Base-by-base conservation (phyloP, 2,797 vertebrate genomes). In the Sebastiscus tertius region DNA sequence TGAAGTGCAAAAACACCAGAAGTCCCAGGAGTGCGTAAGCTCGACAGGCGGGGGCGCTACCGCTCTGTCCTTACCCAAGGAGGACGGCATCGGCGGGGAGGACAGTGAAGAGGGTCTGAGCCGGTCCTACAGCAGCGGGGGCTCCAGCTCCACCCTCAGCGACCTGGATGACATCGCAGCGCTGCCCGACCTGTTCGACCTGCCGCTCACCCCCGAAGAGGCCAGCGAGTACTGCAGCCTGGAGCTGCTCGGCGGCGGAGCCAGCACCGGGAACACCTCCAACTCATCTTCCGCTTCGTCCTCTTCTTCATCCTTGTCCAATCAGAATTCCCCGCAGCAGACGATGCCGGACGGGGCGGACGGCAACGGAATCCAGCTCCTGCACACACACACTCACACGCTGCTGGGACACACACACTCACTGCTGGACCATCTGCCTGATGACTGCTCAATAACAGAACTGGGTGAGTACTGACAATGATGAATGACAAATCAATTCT, bases 1-100 rank as follows among this genome's bases (percentile, higher is more conserved):
- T 0, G 97, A 98, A 90, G 97, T 98, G 56, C 97, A 98, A 89
- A 97, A 97, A 83, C 97, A 98, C 88, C 97, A 98, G 87, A 97
- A 97, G 90, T 96, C 94, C 87, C 97, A 97, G 91, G 96, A 97
- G 90, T 95, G 95, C 31, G 78, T 5, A 49, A 85, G 0, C 52
- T 81, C 92, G 0, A 90, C 77, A 24, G 74, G 84, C 13, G 83
- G 78, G 1, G 89, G 81, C 29, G 71, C 91, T 4, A 88, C 87
- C 1, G 52, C 81, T 34, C 84, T 93, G 29, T 92, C 93, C 55
- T 72, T 91, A 77, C 79, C 93, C 80, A 88, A 90, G 31, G 93
- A 94, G 5, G 94, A 94, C 0, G 86, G 88, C 2, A 67, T 88
- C 31, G 6, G 87, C 0, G 71, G 82, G 0, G 94, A 95, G 39